These are phyloP conservation scores for Carettochelys insculpta DNA, from an alignment of 2,113 vertebrate species.

Conservation along the genomic window DNA sequence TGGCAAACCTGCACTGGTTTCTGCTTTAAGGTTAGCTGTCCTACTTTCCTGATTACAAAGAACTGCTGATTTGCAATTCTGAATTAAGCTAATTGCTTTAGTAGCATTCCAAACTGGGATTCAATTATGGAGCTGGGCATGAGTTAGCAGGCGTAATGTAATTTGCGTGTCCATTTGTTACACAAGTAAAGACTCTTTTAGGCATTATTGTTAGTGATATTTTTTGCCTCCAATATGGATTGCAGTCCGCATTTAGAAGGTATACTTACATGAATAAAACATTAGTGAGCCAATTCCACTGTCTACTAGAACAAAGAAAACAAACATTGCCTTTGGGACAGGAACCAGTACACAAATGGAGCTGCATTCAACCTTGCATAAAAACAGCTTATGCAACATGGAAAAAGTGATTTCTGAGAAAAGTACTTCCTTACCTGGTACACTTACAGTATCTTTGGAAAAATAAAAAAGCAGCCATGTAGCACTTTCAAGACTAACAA, in stretches of 20 bases:
- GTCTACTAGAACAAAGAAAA: conserved; percentile 52
- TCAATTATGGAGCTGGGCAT: conserved; percentile 25
- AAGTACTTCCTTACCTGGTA: not conserved
- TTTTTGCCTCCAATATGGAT: conserved; percentile 50
- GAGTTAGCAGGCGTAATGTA: conserved; percentile 59
- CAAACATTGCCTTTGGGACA: conserved; percentile 65
- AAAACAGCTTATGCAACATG: not conserved
- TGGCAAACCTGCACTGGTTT: not conserved
- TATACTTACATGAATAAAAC: conserved; percentile 72
- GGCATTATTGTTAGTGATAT: conserved; percentile 8
- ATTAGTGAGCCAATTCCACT: conserved; percentile 55
- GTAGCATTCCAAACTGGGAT: conserved; percentile 39
- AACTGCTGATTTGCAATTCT: conserved; percentile 19
- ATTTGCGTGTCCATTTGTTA: conserved; percentile 68
- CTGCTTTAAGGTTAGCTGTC: conserved; percentile 1
- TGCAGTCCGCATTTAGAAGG: conserved; percentile 46
- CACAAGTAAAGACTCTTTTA: conserved; percentile 47
- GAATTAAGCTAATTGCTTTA: conserved; percentile 51
- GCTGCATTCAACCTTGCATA: conserved; percentile 25
- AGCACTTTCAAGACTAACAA: no score
- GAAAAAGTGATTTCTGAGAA: not conserved
- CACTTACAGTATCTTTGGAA: not conserved
- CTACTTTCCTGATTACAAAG: not conserved
- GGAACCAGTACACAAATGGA: conserved; percentile 25
- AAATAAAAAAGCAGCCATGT: no score